Evolutionary conservation across 2,113 vertebrate genomes (phyloP).

Genomic region (Ceyx margarethae): DNA sequence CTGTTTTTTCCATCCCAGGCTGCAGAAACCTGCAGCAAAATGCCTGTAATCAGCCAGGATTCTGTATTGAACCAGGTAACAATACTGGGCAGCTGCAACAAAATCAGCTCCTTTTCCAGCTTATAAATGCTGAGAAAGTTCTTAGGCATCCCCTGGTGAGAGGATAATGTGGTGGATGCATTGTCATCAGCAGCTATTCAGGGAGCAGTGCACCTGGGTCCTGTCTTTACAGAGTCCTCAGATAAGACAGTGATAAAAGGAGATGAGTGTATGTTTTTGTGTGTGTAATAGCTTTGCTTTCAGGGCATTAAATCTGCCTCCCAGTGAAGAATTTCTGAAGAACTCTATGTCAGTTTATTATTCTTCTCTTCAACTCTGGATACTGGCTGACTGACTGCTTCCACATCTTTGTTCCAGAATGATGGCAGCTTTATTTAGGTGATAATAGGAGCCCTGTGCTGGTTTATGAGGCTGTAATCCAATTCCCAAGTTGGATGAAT

Average conservation of each 20-base stretch:
- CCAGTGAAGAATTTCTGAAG: constrained; percentile 22
- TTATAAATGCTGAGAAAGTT: neutral
- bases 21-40: neutral
- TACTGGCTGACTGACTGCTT: constrained; percentile 18
- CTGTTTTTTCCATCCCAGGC: neutral
- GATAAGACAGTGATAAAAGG: constrained; percentile 37
- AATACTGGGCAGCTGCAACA: neutral
- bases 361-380: neutral
- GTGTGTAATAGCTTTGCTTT: constrained; percentile 12
- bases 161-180: neutral
- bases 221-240: neutral
- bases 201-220: neutral
- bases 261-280: constrained; percentile 30
- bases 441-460: constrained; percentile 39
- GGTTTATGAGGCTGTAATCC: constrained; percentile 63
- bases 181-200: constrained; percentile 21
- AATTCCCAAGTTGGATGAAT: constrained; percentile 44
- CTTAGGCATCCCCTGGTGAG: neutral
- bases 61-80: neutral
- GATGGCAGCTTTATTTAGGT: constrained; percentile 60
- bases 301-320: constrained; percentile 41
- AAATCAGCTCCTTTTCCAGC: neutral
- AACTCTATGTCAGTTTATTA: constrained; percentile 19
- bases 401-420: constrained; percentile 61
- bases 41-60: neutral